phyloP scores from a whole-genome alignment of 1,140 invertebrate species.

The Pseudomyrmex flavicornis region DNA sequence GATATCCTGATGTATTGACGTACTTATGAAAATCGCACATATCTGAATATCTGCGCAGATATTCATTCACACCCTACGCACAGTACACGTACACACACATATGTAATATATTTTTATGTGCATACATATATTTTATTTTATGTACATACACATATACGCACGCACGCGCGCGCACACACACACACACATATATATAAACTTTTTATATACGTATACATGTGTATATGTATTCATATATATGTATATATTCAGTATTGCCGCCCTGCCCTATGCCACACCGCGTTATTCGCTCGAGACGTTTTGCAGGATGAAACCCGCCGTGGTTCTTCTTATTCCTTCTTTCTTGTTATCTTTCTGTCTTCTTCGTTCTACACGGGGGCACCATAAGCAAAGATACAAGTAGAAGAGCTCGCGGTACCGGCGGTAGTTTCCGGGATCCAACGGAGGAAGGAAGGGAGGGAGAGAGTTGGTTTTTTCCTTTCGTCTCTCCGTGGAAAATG shows the following conservation, averaged over 20 bases:
- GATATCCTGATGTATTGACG: conserved; percentile 52
- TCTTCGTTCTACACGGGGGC: conserved; percentile 44
- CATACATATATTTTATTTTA: no score
- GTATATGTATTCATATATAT: no score
- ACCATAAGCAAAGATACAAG: conserved; percentile 47
- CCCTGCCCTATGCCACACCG: conserved; percentile 60
- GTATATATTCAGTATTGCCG: conserved; percentile 64
- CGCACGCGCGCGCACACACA: no score
- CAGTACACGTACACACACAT: no score
- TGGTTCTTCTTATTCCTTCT: conserved; percentile 39
- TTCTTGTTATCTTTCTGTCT: conserved; percentile 25
- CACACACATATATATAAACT: no score
- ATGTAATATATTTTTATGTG: no score
- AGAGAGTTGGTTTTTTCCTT: conserved; percentile 70
- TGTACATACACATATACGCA: no score
- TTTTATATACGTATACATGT: no score
- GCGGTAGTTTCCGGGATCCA: conserved; percentile 74
- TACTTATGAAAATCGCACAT: conserved; percentile 64
- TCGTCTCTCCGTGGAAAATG: conserved; percentile 75
- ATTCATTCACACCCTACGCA: conserved; percentile 39
- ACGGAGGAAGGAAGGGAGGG: not conserved
- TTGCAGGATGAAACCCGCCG: conserved; percentile 59
- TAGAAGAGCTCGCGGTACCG: conserved; percentile 32
- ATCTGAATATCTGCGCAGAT: conserved; percentile 44
- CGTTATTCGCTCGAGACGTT: conserved; percentile 73